Base-by-base conservation (phyloP, 1,140 invertebrate genomes). In the Hyposmocoma kahamanoa region DNA sequence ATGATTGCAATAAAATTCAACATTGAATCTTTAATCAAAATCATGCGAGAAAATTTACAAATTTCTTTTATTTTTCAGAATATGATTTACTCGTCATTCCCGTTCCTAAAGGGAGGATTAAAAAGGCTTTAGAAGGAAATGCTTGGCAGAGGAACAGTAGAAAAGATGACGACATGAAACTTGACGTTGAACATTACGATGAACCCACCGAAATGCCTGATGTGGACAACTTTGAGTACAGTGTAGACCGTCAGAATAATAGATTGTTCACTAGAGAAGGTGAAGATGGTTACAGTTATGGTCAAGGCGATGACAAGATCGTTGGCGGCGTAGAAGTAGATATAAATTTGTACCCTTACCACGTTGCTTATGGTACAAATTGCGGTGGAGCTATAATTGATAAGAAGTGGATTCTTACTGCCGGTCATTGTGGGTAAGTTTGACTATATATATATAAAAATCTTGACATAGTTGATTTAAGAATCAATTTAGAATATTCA, bases 361-460 rank as follows among this genome's bases (percentile, higher is more conserved):
- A 84, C 41, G 74, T 66, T 0, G 72, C 67, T 1, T 84, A 84
- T 54, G 80, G 80, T 0, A 66, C 51, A 4, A 81, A 82, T 21
- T 84, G 80, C 60, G 80, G 76, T 21, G 77, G 76, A n/a, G 72
- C 77, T 4, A 73, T 84, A 9, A 69, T 84, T 62, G 68, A 68
- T 38, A 70, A 59, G 22, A 69, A 64, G 50, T 84, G 72, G 72
- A 59, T 77, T 0, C 47, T 81, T 3, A 84, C 80, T 9, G 80
- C 77, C 47, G 77, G 70, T 36, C 77, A 81, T 63, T 81, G 80
- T 60, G 76, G 77, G 80, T 84, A 60, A 75, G 74, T 19, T 9
- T 6, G 6, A 34, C n/a, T n/a, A n/a, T n/a, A n/a, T n/a, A n/a
- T n/a, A n/a, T n/a, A n/a, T n/a, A n/a, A n/a, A n/a, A n/a, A n/a